Percentiles rank a stretch among this genome's conserved stretches.
Conservation (phyloP, 1,140 invertebrate species). For the Teleogryllus occipitalis region DNA sequence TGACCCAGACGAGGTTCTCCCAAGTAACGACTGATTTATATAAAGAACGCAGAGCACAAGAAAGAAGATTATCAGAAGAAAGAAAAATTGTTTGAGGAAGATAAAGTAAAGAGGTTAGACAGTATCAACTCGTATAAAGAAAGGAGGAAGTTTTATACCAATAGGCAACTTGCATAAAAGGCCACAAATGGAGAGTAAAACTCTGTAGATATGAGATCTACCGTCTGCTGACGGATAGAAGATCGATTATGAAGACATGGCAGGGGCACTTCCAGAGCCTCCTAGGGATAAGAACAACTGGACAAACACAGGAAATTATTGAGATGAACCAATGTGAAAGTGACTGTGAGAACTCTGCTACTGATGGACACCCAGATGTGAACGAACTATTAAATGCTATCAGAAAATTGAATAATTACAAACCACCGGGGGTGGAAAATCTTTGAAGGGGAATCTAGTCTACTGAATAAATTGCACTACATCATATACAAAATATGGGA, state of each 20-base stretch:
- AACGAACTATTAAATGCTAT: background rate
- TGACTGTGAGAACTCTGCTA: background rate
- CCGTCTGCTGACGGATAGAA: background rate
- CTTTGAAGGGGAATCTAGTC: background rate
- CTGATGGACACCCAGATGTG: background rate
- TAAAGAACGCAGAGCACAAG: slow-evolving; percentile 7
- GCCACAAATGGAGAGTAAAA: background rate
- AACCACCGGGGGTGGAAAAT: background rate
- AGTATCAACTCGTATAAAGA: background rate
- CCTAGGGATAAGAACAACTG: background rate
- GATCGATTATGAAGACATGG: background rate
- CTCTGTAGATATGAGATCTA: background rate
- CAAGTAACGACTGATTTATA: background rate
- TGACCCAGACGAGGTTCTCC: slow-evolving; percentile 9
- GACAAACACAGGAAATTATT: background rate
- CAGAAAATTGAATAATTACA: background rate
- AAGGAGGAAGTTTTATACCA: background rate
- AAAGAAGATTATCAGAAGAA: background rate
- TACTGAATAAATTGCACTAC: too few relatives aligned
- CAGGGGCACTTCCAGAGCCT: background rate
- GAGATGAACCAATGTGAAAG: background rate
- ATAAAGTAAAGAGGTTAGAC: background rate
- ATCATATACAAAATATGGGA: too few relatives aligned
- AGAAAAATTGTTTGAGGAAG: background rate
- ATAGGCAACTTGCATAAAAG: background rate